Base-by-base conservation (phyloP, 2,888 invertebrate genomes). In the Drosophila meridiana region DNA sequence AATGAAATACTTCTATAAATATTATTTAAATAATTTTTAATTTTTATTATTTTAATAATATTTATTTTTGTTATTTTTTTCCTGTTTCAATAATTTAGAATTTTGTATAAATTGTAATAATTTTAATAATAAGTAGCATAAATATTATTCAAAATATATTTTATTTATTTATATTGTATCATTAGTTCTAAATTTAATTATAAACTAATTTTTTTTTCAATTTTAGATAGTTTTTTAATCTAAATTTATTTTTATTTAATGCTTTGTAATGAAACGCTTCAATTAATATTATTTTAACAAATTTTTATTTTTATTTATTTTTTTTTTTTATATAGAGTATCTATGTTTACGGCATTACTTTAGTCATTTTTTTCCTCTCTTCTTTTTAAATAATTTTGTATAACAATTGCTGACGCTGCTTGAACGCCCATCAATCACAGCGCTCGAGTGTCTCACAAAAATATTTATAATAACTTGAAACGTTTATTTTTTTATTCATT, bases 391-490 rank as follows among this genome's bases (percentile, higher is more conserved):
- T 66, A 61, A 55, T 58, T 76, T 75, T 79, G 55, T 76, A 76
- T 63, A 78, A 78, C 76, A 80, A 76, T 73, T 77, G 86, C 76
- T 82, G 79, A 70, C 74, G 71, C 82, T 82, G 75, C 78, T 85
- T 75, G 78, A 74, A 70, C 81, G 72, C 65, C 73, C 87, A 85
- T 89, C 85, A 85, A 85, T 85, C 85, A 85, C 69, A 76, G 59
- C 68, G 50, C 67, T 89, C 80, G 69, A 87, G 85, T 84, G 87
- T 83, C 79, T 70, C 58, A 67, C 69, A 77, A 86, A 86, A 87
- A 84, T 89, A 84, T 84, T 87, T 84, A 80, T 79, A 82, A 85
- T 87, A 75, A 79, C 85, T 89, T 73, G 70, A 76, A 75, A n/a
- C 40, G 61, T 59, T 62, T 70, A 50, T 50, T 20, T 50, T 7